These are phyloP conservation scores for Andrena trimmerana DNA, from an alignment of 2,888 invertebrate genomes.

Conservation along the genomic window DNA sequence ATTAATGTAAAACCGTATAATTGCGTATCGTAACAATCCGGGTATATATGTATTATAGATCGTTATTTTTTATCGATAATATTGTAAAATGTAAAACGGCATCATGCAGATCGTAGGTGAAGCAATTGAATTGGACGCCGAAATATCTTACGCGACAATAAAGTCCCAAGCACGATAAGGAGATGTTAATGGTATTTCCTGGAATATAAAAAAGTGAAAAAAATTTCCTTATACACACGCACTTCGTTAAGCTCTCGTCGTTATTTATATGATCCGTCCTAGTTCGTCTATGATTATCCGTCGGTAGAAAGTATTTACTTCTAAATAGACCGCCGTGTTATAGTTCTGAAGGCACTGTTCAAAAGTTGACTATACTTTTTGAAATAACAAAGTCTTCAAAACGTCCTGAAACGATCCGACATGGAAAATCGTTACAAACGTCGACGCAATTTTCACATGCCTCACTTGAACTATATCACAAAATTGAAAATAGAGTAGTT, in stretches of 20 bases:
- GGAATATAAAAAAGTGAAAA: conserved; percentile 60
- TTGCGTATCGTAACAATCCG: conserved; percentile 60
- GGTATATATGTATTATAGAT: conserved; percentile 50
- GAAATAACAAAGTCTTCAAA: conserved; percentile 68
- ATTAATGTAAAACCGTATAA: conserved; percentile 54
- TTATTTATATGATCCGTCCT: conserved; percentile 70
- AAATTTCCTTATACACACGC: conserved; percentile 50
- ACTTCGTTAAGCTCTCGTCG: conserved; percentile 70
- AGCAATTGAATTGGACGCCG: conserved; percentile 54
- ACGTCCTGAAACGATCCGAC: conserved; percentile 66
- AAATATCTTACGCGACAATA: conserved; percentile 52
- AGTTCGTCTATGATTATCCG: conserved; percentile 72
- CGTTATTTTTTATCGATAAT: conserved; percentile 44
- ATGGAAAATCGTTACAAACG: conserved; percentile 75
- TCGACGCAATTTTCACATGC: conserved; percentile 74
- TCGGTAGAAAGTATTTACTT: conserved; percentile 77
- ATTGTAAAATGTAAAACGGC: conserved; percentile 63
- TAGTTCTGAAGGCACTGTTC: conserved; percentile 83
- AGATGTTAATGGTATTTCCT: conserved; percentile 34
- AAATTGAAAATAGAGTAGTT: conserved; percentile 78
- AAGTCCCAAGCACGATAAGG: conserved; percentile 43
- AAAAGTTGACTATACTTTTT: conserved; percentile 70
- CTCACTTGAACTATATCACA: conserved; percentile 78
- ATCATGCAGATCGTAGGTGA: conserved; percentile 35
- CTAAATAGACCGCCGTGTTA: conserved; percentile 79